These are phyloP conservation scores for Paramuricea clavata DNA, from an alignment of 92 coral and sea anemone genomes.

Conservation along the genomic window DNA sequence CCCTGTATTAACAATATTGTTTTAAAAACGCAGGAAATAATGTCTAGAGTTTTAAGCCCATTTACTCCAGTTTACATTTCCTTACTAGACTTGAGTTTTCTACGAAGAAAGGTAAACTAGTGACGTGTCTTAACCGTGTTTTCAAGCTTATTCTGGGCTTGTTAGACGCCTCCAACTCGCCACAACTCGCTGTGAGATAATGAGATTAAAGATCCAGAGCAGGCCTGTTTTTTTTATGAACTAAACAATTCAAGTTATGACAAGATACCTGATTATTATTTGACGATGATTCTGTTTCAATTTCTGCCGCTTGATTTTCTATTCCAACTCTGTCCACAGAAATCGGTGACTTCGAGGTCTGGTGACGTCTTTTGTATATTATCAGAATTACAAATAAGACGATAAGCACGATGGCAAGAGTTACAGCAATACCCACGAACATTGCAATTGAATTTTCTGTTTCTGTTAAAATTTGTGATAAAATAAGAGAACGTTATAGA, in stretches of 20 bases:
- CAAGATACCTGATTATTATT: not conserved
- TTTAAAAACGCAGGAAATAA: not conserved
- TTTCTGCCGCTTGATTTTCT: no score
- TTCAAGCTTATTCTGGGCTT: no score
- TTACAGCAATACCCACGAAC: not conserved
- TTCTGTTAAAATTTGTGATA: not conserved
- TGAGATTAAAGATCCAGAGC: no score
- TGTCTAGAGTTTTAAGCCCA: no score
- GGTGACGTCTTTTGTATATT: not conserved
- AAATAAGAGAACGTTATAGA: not conserved
- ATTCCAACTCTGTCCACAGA: not conserved
- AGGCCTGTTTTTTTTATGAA: not conserved
- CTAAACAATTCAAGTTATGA: not conserved
- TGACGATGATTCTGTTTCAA: no score
- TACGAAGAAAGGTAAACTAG: no score
- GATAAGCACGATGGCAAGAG: not conserved
- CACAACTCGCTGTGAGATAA: no score
- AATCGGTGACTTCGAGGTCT: not conserved
- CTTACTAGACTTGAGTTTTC: no score
- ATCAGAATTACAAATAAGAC: no score
- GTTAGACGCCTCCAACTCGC: no score
- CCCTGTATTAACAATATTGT: not conserved
- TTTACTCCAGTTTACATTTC: no score
- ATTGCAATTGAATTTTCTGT: not conserved
- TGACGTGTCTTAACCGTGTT: no score